A percentile compares a stretch with the other conserved stretches of the same genome.
Evolutionary conservation across 2,888 invertebrate species (phyloP).

Genomic region (Caenorhabditis auriculariae): DNA sequence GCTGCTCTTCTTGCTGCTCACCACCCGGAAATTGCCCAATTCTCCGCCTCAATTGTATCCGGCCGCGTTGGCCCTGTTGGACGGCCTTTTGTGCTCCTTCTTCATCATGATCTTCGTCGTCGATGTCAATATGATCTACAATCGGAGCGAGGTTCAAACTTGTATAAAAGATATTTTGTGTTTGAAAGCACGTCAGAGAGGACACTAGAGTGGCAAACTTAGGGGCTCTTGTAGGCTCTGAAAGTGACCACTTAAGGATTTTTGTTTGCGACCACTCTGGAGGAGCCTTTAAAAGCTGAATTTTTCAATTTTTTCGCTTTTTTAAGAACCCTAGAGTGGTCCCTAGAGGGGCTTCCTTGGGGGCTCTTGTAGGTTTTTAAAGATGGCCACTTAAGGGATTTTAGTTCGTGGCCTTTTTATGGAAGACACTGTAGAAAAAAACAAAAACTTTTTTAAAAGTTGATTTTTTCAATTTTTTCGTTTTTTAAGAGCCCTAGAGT

Average conservation of each 20-base stretch:
- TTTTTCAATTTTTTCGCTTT: too few relatives aligned
- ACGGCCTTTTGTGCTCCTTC: conserved; percentile 41
- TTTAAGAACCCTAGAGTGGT: too few relatives aligned
- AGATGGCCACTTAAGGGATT: too few relatives aligned
- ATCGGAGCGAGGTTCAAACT: conserved; percentile 35
- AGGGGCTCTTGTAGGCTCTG: neutral
- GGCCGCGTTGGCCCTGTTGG: conserved; percentile 45
- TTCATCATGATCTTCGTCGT: conserved; percentile 52
- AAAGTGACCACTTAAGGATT: too few relatives aligned
- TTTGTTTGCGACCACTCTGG: too few relatives aligned
- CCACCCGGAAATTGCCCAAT: conserved; percentile 30
- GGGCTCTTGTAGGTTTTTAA: too few relatives aligned
- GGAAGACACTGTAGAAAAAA: too few relatives aligned
- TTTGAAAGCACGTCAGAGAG: neutral
- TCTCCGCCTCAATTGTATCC: conserved; percentile 51
- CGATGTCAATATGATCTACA: conserved; percentile 47
- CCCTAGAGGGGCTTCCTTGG: too few relatives aligned
- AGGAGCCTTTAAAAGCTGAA: too few relatives aligned
- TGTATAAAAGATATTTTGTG: neutral
- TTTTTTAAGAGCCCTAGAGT: neutral
- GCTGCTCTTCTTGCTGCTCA: conserved; percentile 43
- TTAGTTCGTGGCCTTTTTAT: too few relatives aligned
- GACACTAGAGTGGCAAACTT: neutral
- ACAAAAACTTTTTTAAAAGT: too few relatives aligned
- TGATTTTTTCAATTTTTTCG: too few relatives aligned